Percentiles rank a stretch among this genome's conserved stretches.
phyloP scores from a whole-genome alignment of 2,113 vertebrate species.

The Gymnobelideus leadbeateri region DNA sequence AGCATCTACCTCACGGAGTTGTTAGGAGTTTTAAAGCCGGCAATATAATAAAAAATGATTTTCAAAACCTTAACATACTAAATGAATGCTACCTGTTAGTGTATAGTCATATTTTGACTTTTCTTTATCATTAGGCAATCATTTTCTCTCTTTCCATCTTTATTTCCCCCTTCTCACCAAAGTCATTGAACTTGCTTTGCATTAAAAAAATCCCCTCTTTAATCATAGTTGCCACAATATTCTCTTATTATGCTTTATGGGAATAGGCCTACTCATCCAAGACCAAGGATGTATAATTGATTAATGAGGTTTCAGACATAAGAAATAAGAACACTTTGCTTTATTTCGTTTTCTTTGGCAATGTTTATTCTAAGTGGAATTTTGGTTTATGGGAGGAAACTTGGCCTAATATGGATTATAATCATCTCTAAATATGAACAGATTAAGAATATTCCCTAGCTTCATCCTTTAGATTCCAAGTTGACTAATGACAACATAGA shows the following conservation, averaged over 20 bases:
- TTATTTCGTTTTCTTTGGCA: not conserved
- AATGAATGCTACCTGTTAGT: not conserved
- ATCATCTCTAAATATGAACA: not conserved
- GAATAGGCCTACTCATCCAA: conserved; percentile 30
- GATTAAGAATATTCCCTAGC: not conserved
- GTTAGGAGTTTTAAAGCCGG: not conserved
- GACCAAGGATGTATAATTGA: conserved; percentile 46
- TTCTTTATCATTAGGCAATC: conserved; percentile 37
- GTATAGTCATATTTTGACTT: not conserved
- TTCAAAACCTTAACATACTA: not conserved
- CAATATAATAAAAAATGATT: not conserved
- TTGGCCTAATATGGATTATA: not conserved
- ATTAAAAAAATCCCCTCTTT: conserved; percentile 34
- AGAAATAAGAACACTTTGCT: not conserved
- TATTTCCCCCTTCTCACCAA: conserved; percentile 58
- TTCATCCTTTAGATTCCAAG: not conserved
- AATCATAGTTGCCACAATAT: conserved; percentile 46
- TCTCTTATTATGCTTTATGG: conserved; percentile 38
- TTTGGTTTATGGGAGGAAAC: not conserved
- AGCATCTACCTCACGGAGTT: not conserved
- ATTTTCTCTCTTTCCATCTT: conserved; percentile 65
- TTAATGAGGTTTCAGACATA: not conserved
- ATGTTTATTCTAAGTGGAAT: not conserved
- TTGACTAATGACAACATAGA: not conserved
- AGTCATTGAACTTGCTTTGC: conserved; percentile 72